Base-by-base conservation (phyloP, 2,797 vertebrate genomes). In the Labroides dimidiatus region DNA sequence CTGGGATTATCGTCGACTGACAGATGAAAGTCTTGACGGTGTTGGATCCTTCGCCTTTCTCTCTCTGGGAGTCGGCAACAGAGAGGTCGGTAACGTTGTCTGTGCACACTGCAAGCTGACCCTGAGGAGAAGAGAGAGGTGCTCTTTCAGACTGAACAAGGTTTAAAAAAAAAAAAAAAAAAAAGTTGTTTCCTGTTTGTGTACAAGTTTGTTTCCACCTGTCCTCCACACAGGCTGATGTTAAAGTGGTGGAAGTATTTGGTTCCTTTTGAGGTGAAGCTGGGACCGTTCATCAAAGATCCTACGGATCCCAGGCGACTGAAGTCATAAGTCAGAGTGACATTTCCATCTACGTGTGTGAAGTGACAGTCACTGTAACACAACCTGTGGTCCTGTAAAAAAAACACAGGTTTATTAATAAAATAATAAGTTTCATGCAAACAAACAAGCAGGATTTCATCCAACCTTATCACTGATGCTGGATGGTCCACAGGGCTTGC, bases 201-300 rank as follows among this genome's bases (percentile, higher is more conserved):
- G 36, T 4, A 23, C 44, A 9, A 4, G 9, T 10, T 36, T 12
- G 44, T 50, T 42, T 61, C 17, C 55, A 99, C 98, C 95, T 95
- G 93, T 74, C 93, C 94, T 66, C 97, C 97, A 87, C 97, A 99
- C 42, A 99, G 90, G 86, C 97, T 98, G 91, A 99, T 96, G 62
- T 99, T 99, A 88, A 99, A 99, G 82, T 96, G 94, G 80, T 98
- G 97, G 84, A 95, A 99, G 90, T 99, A 99, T 69, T 97, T 97
- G 47, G 97, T 99, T 70, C 98, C 98, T 87, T 97, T 96, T 51
- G 97, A 96, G 10, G 98, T 99, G 75, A 99, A 99, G 86, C 96
- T 99, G 0, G 98, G 98, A 10, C 97, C 96, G 0, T 96, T 99
- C 94, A 97, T 97, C 75, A 98, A 86, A 0, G 95, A 96, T 13